phyloP scores from a whole-genome alignment of 1,140 invertebrate species.

The Metaphire vulgaris region DNA sequence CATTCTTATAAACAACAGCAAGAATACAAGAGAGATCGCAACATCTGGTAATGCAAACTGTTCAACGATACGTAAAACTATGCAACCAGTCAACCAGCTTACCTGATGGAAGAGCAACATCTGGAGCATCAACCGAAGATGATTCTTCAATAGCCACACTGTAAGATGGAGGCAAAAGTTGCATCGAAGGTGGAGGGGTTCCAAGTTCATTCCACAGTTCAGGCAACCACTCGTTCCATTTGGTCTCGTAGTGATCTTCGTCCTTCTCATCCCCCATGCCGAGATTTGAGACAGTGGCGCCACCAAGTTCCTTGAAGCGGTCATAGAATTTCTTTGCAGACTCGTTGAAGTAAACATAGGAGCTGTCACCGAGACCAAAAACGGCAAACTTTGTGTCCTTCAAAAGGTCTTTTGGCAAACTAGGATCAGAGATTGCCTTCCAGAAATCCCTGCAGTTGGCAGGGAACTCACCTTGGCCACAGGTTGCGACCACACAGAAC shows the following conservation, averaged over 20 bases:
- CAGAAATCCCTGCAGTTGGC: constrained; percentile 30
- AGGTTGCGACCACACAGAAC: constrained; percentile 28
- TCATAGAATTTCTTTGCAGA: constrained; percentile 24
- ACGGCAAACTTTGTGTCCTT: constrained; percentile 27
- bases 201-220: constrained; percentile 30
- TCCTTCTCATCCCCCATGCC: constrained; percentile 28
- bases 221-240: constrained; percentile 31
- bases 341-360: constrained; percentile 30
- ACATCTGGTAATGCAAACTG: too few species aligned
- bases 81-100: too few species aligned
- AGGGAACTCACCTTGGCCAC: constrained; percentile 30
- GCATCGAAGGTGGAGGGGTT: constrained; percentile 24
- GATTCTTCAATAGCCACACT: constrained; percentile 18
- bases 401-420: constrained; percentile 24
- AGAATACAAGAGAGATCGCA: too few species aligned
- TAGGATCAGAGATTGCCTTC: constrained; percentile 20
- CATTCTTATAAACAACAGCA: too few species aligned
- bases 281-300: constrained; percentile 11
- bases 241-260: constrained; percentile 24
- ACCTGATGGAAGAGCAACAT: constrained; percentile 22
- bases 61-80: too few species aligned
- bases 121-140: constrained; percentile 12
- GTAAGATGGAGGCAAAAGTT: constrained; percentile 28
- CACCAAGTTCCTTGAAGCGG: constrained; percentile 25
- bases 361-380: constrained; percentile 29